A percentile compares a stretch with the other conserved stretches of the same genome.
These are phyloP conservation scores for Hirtodrosophila confusa DNA, from an alignment of 2,888 invertebrate species.

Conservation along the genomic window DNA sequence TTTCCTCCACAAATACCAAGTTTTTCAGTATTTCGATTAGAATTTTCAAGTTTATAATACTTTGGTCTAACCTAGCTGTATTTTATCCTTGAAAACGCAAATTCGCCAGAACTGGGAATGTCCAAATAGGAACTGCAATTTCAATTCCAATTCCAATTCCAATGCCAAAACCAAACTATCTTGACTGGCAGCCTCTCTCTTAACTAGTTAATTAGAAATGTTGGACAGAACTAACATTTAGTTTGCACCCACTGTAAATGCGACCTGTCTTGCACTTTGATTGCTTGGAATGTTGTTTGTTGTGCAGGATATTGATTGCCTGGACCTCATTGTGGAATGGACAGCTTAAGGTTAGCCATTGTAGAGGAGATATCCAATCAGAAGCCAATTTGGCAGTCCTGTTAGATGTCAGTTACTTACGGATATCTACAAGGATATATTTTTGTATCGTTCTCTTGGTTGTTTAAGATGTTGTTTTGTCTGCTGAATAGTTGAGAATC, in stretches of 20 bases:
- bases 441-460: background rate
- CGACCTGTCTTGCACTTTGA: slow-evolving; percentile 34
- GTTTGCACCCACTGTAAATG: slow-evolving; percentile 28
- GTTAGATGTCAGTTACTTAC: slow-evolving; percentile 32
- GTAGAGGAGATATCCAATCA: slow-evolving; percentile 22
- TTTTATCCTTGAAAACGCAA: no score
- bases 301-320: slow-evolving; percentile 18
- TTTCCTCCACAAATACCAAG: no score
- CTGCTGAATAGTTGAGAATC: slow-evolving; percentile 11
- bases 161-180: background rate
- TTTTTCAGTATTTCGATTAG: no score
- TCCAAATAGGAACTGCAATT: background rate
- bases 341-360: slow-evolving; percentile 25
- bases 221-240: slow-evolving; percentile 20
- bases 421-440: no score
- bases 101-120: slow-evolving; percentile 1
- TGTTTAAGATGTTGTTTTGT: background rate
- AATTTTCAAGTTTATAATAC: no score
- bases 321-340: slow-evolving; percentile 11
- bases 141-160: background rate
- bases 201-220: slow-evolving; percentile 49
- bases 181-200: slow-evolving; percentile 30
- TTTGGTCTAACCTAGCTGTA: no score
- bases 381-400: slow-evolving; percentile 30
- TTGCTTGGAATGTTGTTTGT: slow-evolving; percentile 14